A percentile compares a stretch with the other conserved stretches of the same genome.
Conservation (phyloP, 2,113 vertebrate species). For the Heterocephalus glaber region DNA sequence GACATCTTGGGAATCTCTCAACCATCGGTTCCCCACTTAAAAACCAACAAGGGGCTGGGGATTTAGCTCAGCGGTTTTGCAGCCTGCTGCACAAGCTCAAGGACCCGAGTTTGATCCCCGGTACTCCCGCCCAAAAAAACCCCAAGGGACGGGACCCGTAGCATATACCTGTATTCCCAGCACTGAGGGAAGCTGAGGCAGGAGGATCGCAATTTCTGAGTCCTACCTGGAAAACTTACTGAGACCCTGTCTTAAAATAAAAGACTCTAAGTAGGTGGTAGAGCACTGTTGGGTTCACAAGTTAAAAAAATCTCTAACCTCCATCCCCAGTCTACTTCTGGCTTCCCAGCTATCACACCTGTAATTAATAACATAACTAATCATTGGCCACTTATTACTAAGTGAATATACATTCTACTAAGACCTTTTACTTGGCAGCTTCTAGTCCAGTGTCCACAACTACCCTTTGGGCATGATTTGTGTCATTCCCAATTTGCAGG, state of each 20-base stretch:
- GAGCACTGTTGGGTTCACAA: background rate
- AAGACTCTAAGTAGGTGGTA: background rate
- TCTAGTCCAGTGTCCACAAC: conserved; percentile 8
- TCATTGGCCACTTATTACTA: background rate
- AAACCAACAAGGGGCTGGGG: conserved; percentile 7
- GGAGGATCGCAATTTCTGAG: background rate
- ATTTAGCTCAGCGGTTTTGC: too few species aligned
- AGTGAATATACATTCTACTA: conserved; percentile 1
- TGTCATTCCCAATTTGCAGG: background rate
- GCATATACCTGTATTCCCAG: background rate
- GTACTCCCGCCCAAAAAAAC: too few species aligned
- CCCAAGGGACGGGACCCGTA: background rate
- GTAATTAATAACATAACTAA: background rate
- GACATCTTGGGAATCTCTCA: background rate
- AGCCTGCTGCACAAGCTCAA: too few species aligned
- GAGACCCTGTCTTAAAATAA: background rate
- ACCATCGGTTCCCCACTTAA: background rate
- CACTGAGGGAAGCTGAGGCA: background rate
- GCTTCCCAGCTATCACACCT: background rate
- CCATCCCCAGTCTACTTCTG: background rate
- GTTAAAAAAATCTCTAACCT: background rate
- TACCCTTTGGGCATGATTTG: background rate
- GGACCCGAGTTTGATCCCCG: too few species aligned
- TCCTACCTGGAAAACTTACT: background rate
- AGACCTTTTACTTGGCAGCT: background rate